Base-by-base conservation (phyloP, 2,113 vertebrate species). In the Microtus ochrogaster region DNA sequence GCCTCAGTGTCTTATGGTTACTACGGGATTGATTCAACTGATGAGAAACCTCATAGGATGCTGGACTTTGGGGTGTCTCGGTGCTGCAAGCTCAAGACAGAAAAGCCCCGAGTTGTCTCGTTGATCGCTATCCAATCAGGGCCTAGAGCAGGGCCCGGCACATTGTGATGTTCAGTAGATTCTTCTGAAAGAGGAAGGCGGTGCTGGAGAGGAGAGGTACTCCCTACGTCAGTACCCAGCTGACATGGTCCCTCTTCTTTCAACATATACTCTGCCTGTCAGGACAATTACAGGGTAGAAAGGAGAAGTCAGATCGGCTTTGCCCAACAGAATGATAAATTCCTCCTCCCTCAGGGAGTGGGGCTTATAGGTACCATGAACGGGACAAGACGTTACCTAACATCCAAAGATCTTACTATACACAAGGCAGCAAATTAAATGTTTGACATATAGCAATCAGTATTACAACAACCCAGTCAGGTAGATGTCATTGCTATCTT, bases 121-220 rank as follows among this genome's bases (percentile, higher is more conserved):
- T 73, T 96, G 65, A 77, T 36, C 52, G 61, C 21, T 36, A 2
- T 74, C 36, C 44, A 76, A 36, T 30, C 33, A 73, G 66, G 52
- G 49, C 4, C 30, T 12, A 19, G 0, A 30, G 44, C 13, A 14
- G 58, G n/a, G 52, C n/a, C 21, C 66, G 49, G 7, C 22, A 91
- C 47, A 89, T 16, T 44, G 2, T 13, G 28, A 66, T 70, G 10
- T 47, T 88, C 58, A 84, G 1, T 28, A 92, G 73, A 36, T 52
- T 70, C 24, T 66, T 90, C 7, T 70, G 33, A 92, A 87, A 84
- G n/a, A 92, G 22, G 49, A 66, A 79, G 81, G 44, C 4, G 24
- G 12, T 49, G 74, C n/a, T 44, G 4, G 47, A 65, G 41, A 82
- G 21, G 5, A 55, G 0, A 0, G 13, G 3, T n/a, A 24, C 39